Percentiles rank a stretch among this genome's conserved stretches.
These are phyloP conservation scores for Notothenia coriiceps DNA, from an alignment of 2,113 vertebrate species.

Conservation along the genomic window DNA sequence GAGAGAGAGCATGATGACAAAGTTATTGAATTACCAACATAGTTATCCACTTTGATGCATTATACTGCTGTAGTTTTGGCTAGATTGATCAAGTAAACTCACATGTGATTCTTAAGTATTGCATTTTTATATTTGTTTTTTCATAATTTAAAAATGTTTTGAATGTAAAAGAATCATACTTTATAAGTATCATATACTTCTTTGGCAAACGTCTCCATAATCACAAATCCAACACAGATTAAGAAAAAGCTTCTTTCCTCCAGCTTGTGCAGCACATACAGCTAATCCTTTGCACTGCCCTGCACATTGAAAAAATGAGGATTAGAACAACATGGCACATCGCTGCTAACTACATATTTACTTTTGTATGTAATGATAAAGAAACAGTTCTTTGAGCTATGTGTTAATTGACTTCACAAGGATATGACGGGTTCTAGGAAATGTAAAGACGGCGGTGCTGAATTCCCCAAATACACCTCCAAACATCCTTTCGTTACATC, in stretches of 20 bases:
- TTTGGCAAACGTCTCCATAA: neutral
- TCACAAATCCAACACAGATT: conserved; percentile 4
- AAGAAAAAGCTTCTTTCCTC: neutral
- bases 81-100: too few species aligned
- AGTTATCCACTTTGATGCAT: neutral
- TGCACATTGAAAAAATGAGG: neutral
- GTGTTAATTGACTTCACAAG: conserved; percentile 33
- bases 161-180: neutral
- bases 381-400: conserved; percentile 7
- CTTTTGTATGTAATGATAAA: too few species aligned
- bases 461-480: conserved; percentile 61
- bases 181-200: too few species aligned
- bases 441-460: conserved; percentile 23
- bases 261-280: neutral
- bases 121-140: too few species aligned
- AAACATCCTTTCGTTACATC: conserved; percentile 51
- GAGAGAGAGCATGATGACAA: neutral
- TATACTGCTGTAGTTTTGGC: too few species aligned
- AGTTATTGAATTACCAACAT: neutral
- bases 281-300: neutral
- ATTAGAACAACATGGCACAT: too few species aligned
- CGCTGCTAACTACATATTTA: too few species aligned
- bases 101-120: too few species aligned
- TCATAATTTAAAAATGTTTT: too few species aligned
- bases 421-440: conserved; percentile 59